Percentiles rank a stretch among this genome's conserved stretches.
phyloP scores from a whole-genome alignment of 2,113 vertebrate species.

The Falco punctatus region DNA sequence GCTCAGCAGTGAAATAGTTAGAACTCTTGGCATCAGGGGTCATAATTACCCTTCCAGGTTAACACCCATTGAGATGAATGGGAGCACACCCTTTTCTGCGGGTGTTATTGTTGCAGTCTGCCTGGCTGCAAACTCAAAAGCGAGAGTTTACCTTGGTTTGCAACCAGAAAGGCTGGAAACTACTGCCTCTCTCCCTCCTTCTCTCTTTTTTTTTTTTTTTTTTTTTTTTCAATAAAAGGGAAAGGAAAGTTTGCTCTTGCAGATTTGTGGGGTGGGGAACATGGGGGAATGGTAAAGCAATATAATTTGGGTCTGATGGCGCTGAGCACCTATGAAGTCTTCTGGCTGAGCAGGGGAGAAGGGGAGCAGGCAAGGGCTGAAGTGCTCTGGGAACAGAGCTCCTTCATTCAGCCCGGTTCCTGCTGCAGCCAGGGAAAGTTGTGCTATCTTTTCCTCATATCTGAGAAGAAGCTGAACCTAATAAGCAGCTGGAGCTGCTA shows the following conservation, averaged over 20 bases:
- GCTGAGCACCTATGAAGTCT: background rate
- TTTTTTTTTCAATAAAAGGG: background rate
- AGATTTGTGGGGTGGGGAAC: background rate
- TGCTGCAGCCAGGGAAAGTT: fast-evolving
- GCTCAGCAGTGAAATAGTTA: constrained; percentile 18
- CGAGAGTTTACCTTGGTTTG: constrained; percentile 53
- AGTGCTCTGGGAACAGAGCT: background rate
- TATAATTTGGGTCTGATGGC: background rate
- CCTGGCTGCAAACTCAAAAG: constrained; percentile 28
- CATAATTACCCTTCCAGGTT: constrained; percentile 54
- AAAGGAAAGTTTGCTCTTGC: background rate
- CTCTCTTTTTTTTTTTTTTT: background rate
- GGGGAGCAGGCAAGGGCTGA: background rate
- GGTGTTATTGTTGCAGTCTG: constrained; percentile 54
- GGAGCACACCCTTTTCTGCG: constrained; percentile 63
- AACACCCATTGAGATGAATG: constrained; percentile 62
- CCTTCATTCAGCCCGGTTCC: background rate
- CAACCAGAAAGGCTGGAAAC: constrained; percentile 38
- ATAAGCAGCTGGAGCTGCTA: background rate
- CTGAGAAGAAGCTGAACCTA: background rate
- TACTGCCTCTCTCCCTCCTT: fast-evolving
- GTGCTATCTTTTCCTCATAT: background rate
- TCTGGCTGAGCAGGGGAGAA: background rate
- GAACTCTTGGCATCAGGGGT: constrained; percentile 51
- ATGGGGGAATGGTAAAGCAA: background rate